Base-by-base conservation (phyloP, 2,113 vertebrate genomes). In the Carollia perspicillata region DNA sequence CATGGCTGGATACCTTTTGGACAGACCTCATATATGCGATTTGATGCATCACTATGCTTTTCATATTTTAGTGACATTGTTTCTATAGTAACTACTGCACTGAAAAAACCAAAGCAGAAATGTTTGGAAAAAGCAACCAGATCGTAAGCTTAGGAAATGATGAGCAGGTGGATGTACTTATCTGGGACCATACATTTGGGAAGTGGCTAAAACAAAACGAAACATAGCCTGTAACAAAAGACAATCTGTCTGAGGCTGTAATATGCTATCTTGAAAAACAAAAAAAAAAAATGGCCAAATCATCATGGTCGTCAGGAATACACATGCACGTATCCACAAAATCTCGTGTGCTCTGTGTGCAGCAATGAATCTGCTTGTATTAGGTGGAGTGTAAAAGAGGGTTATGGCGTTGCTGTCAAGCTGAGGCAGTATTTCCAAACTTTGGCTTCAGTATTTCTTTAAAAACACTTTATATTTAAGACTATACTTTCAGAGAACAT, bases 51-150 rank as follows among this genome's bases (percentile, higher is more conserved):
- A 86, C 44, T 79, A 6, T 47, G 60, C 28, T 94, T 92, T 72
- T 84, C 35, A n/a, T 88, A 84, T 81, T 93, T 84, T 66, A 78
- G 11, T 93, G 77, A 72, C 47, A 84, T 84, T 95, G 89, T 97
- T 96, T 97, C 96, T 96, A 95, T 96, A 95, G 96, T 95, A 92
- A 97, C 95, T 92, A 95, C 94, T 93, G 74, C 42, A 93, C 35
- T 90, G 65, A 33, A 63, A 95, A 95, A 94, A 72, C 96, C 35
- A 74, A 95, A 89, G 33, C 78, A 72, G 71, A 94, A 92, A 77
- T 42, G 18, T 35, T 83, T 96, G 35, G 49, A 84, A 90, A 97
- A 80, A 90, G 33, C 65, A 91, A 18, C 18, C 53, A 84, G 94
- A 96, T 58, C 75, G 84, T 63, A 68, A 58, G 35, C 44, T 92